Conservation (phyloP, 2,888 invertebrate species). For the Parapristionchus giblindavisi region DNA sequence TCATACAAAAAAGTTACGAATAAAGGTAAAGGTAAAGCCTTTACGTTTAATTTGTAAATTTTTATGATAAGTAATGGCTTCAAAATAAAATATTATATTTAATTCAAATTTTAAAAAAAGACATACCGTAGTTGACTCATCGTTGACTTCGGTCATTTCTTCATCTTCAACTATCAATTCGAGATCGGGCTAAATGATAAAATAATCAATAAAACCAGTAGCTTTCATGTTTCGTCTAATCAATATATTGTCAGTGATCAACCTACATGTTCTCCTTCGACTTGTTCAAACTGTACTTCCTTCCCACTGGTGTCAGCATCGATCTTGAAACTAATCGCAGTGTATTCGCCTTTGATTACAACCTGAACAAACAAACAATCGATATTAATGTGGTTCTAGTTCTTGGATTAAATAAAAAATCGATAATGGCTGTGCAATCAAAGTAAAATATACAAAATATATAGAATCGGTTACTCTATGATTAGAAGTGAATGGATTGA, state of each 20-base stretch:
- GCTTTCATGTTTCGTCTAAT: too few species aligned
- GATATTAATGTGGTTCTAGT: neutral
- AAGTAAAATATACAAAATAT: neutral
- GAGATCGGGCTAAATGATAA: too few species aligned
- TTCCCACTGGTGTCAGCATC: slow-evolving; percentile 24
- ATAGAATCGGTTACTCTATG: neutral
- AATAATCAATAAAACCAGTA: too few species aligned
- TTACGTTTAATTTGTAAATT: neutral
- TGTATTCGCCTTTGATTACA: slow-evolving; percentile 16
- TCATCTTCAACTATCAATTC: neutral
- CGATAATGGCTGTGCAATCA: neutral
- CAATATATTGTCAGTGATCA: neutral
- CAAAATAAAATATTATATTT: neutral
- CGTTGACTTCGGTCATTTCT: slow-evolving; percentile 17
- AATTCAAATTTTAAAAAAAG: neutral
- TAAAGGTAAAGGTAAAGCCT: too few species aligned
- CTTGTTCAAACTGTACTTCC: slow-evolving; percentile 35
- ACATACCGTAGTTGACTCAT: neutral
- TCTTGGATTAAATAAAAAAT: neutral
- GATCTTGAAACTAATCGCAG: slow-evolving; percentile 18
- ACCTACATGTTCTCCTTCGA: slow-evolving; percentile 2
- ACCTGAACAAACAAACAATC: slow-evolving; percentile 8
- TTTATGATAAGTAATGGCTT: neutral
- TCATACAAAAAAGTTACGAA: too few species aligned
- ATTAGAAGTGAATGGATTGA: neutral